Evolutionary conservation across 2,797 vertebrate genomes (phyloP).

Genomic region (Thripadectes ignobilis): DNA sequence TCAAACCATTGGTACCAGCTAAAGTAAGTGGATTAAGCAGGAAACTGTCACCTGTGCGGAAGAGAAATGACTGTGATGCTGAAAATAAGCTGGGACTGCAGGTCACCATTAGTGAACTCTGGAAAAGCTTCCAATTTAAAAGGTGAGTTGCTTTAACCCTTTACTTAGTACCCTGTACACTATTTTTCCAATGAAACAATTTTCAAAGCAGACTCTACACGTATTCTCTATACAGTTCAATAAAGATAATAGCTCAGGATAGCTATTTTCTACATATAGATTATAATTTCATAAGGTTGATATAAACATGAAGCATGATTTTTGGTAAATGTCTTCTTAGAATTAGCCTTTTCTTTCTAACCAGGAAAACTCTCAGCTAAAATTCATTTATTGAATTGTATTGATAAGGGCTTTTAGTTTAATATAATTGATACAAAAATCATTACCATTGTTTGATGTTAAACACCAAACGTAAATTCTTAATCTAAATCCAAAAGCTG

Average conservation of each 20-base stretch:
- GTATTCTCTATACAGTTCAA: neutral
- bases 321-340: neutral
- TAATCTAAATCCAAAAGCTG: neutral
- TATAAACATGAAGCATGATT: neutral
- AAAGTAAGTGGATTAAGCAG: conserved; percentile 89
- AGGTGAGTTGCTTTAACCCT: conserved; percentile 75
- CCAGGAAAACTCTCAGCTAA: neutral
- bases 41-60: conserved; percentile 64
- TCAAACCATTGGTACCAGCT: conserved; percentile 77
- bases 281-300: neutral
- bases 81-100: conserved; percentile 88
- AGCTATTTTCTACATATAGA: neutral
- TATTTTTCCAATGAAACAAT: neutral
- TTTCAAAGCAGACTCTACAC: neutral
- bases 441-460: neutral
- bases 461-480: neutral
- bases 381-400: neutral
- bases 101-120: conserved; percentile 86
- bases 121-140: conserved; percentile 91
- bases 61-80: conserved; percentile 63
- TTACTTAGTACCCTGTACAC: neutral
- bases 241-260: neutral
- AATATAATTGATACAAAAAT: neutral
- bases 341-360: neutral
- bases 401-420: neutral